Conservation (phyloP, 2,113 vertebrate species). For the Falcunculus frontatus region DNA sequence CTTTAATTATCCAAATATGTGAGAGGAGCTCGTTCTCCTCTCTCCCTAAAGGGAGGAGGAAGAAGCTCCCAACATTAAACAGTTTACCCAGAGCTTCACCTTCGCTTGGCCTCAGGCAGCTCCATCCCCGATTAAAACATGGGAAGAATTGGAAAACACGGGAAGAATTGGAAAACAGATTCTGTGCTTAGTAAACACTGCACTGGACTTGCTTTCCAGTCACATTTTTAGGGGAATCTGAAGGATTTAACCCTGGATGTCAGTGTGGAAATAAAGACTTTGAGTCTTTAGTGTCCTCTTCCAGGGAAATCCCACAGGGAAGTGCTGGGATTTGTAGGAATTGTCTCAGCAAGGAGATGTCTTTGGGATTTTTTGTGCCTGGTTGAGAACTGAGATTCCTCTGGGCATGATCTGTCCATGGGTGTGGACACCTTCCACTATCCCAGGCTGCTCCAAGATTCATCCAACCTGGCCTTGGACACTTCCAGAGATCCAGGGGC, state of each 20-base stretch:
- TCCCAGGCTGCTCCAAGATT: rapidly evolving
- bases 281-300: too few species aligned
- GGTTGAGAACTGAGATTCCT: not conserved
- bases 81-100: not conserved
- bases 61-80: not conserved
- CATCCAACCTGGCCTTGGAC: not conserved
- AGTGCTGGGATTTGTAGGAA: not conserved
- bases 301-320: not conserved
- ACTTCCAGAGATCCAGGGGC: not conserved
- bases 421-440: not conserved
- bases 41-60: not conserved
- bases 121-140: not conserved
- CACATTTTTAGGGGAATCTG: not conserved
- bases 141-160: not conserved
- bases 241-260: not conserved
- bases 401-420: not conserved
- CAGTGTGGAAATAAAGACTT: not conserved
- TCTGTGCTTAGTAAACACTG: not conserved
- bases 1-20: constrained; percentile 35
- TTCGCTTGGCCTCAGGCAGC: not conserved
- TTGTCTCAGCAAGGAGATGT: not conserved
- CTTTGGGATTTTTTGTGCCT: not conserved
- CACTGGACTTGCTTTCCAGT: not conserved
- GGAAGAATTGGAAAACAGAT: not conserved
- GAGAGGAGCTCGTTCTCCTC: not conserved